phyloP scores from a whole-genome alignment of 2,113 vertebrate genomes.

The Carassius carassius region DNA sequence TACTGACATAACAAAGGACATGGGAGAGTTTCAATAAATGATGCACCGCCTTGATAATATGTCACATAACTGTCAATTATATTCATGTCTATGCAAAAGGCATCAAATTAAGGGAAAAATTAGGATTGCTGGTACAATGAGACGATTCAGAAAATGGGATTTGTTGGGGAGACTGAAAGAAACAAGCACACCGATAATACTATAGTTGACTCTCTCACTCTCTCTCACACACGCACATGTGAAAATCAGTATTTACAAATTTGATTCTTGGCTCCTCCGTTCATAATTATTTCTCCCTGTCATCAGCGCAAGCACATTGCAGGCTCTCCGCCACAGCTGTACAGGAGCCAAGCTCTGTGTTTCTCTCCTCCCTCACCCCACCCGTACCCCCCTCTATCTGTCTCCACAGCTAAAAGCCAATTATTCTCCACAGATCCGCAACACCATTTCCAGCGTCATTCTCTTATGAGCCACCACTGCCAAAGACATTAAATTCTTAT shows the following conservation, averaged over 20 bases:
- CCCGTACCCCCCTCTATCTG: slow-evolving; percentile 36
- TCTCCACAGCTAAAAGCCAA: slow-evolving; percentile 61
- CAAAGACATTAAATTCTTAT: slow-evolving; percentile 58
- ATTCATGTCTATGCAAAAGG: not conserved
- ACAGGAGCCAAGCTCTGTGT: slow-evolving; percentile 65
- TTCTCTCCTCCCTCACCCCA: slow-evolving; percentile 2
- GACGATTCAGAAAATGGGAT: slow-evolving; percentile 2
- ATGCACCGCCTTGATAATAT: slow-evolving; percentile 5
- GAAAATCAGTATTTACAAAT: slow-evolving; percentile 72
- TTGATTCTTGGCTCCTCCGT: slow-evolving; percentile 74
- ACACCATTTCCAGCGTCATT: slow-evolving; percentile 53
- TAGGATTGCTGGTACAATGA: not conserved
- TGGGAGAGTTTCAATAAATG: slow-evolving; percentile 7
- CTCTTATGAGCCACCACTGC: slow-evolving; percentile 52
- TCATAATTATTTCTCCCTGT: slow-evolving; percentile 77
- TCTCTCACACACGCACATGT: slow-evolving; percentile 39
- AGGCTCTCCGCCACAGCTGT: slow-evolving; percentile 69
- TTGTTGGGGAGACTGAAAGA: not conserved
- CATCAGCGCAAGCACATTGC: slow-evolving; percentile 70
- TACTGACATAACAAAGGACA: slow-evolving; percentile 1
- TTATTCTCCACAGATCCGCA: slow-evolving; percentile 59
- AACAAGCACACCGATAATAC: slow-evolving; percentile 36
- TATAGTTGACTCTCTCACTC: slow-evolving; percentile 43
- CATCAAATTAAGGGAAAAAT: not conserved
- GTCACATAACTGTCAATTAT: slow-evolving; percentile 2